These are phyloP conservation scores for Phalacrocorax carbo DNA, from an alignment of 2,113 vertebrate species.

Conservation along the genomic window DNA sequence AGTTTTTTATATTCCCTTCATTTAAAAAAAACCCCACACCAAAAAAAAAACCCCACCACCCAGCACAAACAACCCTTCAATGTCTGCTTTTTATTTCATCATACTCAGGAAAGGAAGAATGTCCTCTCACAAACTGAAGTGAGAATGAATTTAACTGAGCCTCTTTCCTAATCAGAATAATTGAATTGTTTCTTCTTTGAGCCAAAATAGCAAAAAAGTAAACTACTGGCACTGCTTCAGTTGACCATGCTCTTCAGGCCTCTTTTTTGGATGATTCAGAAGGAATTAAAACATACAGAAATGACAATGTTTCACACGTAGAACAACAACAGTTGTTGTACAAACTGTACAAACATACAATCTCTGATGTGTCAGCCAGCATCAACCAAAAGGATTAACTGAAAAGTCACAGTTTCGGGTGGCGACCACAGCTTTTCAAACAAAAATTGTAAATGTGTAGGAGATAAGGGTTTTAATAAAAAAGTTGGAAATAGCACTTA, in stretches of 20 bases:
- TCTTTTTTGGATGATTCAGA: background rate
- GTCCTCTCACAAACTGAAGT: background rate
- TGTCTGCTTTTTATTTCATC: background rate
- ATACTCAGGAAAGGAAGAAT: background rate
- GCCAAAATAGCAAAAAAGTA: background rate
- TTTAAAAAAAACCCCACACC: background rate
- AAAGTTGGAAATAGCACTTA: background rate
- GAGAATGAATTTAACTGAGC: slow-evolving; percentile 4
- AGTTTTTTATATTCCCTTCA: background rate
- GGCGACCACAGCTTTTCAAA: background rate
- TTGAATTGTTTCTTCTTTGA: slow-evolving; percentile 6
- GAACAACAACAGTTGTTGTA: too few relatives aligned
- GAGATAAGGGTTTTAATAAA: background rate
- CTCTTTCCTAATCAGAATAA: slow-evolving; percentile 7
- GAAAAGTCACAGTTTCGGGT: background rate
- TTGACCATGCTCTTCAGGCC: background rate
- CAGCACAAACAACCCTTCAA: background rate
- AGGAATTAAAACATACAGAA: background rate
- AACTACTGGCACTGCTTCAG: background rate
- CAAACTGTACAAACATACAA: background rate
- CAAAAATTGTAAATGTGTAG: background rate
- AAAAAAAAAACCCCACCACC: too few relatives aligned
- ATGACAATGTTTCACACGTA: too few relatives aligned
- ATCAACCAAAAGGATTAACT: background rate
- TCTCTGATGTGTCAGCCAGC: background rate